Base-by-base conservation (phyloP, 2,797 vertebrate species). In the Brotula barbata region DNA sequence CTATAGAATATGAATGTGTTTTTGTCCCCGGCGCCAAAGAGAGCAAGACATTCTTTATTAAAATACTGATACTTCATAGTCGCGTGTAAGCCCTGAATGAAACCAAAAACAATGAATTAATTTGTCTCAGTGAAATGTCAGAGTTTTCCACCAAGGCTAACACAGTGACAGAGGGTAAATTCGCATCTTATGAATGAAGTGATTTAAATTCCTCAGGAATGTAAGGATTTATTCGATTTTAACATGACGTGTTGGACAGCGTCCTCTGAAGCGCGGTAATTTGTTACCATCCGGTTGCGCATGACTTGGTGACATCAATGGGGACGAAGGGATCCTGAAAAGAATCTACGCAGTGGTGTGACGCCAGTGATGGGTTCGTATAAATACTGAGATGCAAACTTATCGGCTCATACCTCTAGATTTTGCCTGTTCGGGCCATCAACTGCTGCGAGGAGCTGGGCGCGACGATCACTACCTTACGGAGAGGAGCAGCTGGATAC, bases 241-340 rank as follows among this genome's bases (percentile, higher is more conserved):
- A 34, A 55, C 53, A 59, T 60, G 58, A 70, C 17, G 62, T 46
- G 81, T 50, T 60, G 48, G 60, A 68, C 58, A 76, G 61, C 78
- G 56, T 70, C 77, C 68, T 77, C 85, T 50, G 36, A 53, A 40
- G 73, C 67, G 55, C 49, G 56, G 71, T 61, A 57, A 63, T 68
- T 68, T 63, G 34, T 23, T 34, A 47, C 36, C 13, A 62, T 70
- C 58, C 68, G 60, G 52, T 60, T 86, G 83, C 83, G 78, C 80
- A 84, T 83, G 86, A 87, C 78, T 82, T 53, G 46, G 70, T 90
- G 89, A 91, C 90, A 89, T 92, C 90, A 91, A 56, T 71, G 64
- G 67, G 34, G 64, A 74, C 75, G 79, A 77, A 87, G 70, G 68
- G 80, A 77, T 85, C 73, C 85, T 70, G 70, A 80, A 77, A 87